phyloP scores from a whole-genome alignment of 2,113 vertebrate genomes.

The Lepidothrix coronata region DNA sequence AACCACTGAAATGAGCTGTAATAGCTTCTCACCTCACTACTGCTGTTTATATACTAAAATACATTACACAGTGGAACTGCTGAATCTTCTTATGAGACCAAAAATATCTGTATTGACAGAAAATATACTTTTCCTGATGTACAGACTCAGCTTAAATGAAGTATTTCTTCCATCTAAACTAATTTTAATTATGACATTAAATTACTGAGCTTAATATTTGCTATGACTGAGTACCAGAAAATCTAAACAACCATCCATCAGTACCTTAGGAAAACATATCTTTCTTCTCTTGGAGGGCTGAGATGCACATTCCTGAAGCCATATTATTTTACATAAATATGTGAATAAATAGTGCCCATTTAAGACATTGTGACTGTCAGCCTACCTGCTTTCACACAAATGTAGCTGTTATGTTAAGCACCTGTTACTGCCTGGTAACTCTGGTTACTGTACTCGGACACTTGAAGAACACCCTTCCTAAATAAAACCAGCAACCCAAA shows the following conservation, averaged over 20 bases:
- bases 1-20: neutral
- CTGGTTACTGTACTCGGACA: neutral
- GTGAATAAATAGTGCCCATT: neutral
- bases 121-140: neutral
- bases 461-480: neutral
- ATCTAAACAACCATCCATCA: neutral
- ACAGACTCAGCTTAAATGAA: neutral
- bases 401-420: neutral
- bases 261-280: neutral
- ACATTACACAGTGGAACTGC: neutral
- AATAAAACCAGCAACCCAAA: neutral
- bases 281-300: neutral
- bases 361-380: neutral
- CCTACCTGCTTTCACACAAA: neutral
- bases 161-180: neutral
- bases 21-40: neutral
- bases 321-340: neutral
- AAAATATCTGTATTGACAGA: neutral
- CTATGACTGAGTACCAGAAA: neutral
- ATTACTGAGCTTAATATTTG: neutral
- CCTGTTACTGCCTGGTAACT: neutral
- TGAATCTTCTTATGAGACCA: neutral
- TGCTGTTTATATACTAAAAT: neutral
- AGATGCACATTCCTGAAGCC: neutral
- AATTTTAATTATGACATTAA: neutral